phyloP scores from a whole-genome alignment of 1,140 invertebrate species.

The Aphelenchoides besseyi region DNA sequence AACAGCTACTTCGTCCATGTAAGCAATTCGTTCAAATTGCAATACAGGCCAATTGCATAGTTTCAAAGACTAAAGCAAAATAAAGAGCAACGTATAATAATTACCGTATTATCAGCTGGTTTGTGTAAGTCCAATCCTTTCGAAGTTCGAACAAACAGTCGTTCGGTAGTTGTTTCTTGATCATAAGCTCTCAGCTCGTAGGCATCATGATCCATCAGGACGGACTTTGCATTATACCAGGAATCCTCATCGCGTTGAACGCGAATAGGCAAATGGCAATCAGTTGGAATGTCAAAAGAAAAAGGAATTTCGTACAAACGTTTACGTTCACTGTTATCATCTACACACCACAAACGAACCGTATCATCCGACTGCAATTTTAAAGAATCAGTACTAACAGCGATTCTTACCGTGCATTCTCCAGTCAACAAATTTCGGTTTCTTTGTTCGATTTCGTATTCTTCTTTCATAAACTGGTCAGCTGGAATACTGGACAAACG shows the following conservation, averaged over 20 bases:
- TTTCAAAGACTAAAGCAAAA: not conserved
- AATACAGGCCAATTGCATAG: not conserved
- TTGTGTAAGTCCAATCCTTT: not conserved
- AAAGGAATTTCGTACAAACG: not conserved
- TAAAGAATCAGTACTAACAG: not conserved
- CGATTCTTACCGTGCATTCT: not conserved
- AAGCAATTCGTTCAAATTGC: not conserved
- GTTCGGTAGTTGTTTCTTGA: not conserved
- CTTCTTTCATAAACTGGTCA: not conserved
- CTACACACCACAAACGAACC: not conserved
- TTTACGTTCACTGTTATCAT: not conserved
- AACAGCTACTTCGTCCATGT: constrained; percentile 20
- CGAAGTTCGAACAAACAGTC: not conserved
- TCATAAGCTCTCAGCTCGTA: not conserved
- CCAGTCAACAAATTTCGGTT: constrained; percentile 1
- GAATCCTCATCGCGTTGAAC: not conserved
- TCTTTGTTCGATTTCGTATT: not conserved
- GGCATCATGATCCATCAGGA: not conserved
- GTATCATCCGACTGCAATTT: not conserved
- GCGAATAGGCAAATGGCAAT: not conserved
- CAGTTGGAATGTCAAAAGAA: not conserved
- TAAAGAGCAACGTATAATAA: not conserved
- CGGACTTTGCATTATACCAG: not conserved
- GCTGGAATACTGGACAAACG: not conserved
- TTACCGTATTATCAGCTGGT: not conserved